phyloP scores from a whole-genome alignment of 2,888 invertebrate genomes.

The Dichetophora obliterata region DNA sequence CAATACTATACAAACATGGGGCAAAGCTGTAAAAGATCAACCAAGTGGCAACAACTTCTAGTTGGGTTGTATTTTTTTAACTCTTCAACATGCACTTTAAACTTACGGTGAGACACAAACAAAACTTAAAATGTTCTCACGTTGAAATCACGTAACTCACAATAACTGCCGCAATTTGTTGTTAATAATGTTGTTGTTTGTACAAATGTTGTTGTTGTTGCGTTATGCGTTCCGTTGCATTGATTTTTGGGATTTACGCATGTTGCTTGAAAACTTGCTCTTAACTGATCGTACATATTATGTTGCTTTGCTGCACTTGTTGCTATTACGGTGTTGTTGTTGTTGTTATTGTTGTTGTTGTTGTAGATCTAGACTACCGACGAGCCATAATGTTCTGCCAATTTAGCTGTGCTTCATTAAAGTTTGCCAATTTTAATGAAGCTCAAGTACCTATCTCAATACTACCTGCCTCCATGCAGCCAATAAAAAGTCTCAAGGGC shows the following conservation, averaged over 20 bases:
- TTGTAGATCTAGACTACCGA: background rate
- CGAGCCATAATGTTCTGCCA: conserved; percentile 3
- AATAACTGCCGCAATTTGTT: background rate
- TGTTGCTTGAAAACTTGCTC: background rate
- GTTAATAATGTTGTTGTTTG: background rate
- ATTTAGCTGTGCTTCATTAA: conserved; percentile 6
- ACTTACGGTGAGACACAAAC: conserved; percentile 10
- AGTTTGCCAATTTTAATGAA: conserved; percentile 4
- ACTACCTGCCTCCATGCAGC: background rate
- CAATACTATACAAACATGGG: background rate
- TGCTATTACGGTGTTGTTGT: background rate
- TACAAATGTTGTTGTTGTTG: too few species aligned
- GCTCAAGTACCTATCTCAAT: too few species aligned
- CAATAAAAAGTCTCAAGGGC: conserved; percentile 29
- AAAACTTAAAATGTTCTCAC: conserved; percentile 50
- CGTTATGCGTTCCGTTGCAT: background rate
- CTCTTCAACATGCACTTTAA: too few species aligned
- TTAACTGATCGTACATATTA: background rate
- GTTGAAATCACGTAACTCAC: conserved; percentile 37
- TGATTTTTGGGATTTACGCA: conserved; percentile 7
- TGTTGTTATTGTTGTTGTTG: background rate
- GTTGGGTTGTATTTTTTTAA: background rate
- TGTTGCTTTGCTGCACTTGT: background rate
- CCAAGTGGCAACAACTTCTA: background rate
- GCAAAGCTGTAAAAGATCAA: background rate